Conservation (phyloP, 2,113 vertebrate genomes). For the Anser cygnoides region DNA sequence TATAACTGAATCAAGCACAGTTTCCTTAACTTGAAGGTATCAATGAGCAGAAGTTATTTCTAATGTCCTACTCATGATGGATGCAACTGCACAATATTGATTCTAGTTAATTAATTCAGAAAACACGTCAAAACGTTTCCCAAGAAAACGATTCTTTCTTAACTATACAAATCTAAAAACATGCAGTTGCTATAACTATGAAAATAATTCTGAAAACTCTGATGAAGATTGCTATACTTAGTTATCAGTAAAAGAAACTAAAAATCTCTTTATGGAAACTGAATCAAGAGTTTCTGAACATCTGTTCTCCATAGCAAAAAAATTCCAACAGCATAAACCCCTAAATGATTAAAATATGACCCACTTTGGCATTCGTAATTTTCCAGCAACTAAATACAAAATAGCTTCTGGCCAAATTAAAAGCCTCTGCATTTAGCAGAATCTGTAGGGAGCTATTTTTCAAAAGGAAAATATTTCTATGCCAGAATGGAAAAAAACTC, state of each 20-base stretch:
- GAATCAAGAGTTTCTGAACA: conserved; percentile 16
- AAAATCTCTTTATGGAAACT: neutral
- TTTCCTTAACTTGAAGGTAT: neutral
- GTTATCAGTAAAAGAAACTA: conserved; percentile 10
- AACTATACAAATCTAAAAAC: neutral
- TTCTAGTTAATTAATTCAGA: neutral
- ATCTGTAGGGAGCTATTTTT: conserved; percentile 54
- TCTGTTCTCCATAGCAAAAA: conserved; percentile 24
- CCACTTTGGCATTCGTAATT: conserved; percentile 29
- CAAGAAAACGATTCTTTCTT: neutral
- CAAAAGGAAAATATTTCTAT: conserved; percentile 45
- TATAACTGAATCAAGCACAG: neutral
- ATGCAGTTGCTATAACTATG: neutral
- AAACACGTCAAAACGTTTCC: neutral
- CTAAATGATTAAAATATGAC: conserved; percentile 10
- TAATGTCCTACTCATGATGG: neutral
- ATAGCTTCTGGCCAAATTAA: conserved; percentile 38
- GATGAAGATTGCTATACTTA: neutral
- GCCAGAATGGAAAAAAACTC: neutral
- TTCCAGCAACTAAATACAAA: conserved; percentile 59
- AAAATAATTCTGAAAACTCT: neutral
- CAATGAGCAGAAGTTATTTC: neutral
- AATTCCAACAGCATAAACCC: conserved; percentile 19
- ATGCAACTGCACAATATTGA: neutral
- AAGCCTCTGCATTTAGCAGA: conserved; percentile 7